Percentiles rank a stretch among this genome's conserved stretches.
Evolutionary conservation across 1,140 invertebrate species (phyloP).

Genomic region (Philotrypesis tridentata): DNA sequence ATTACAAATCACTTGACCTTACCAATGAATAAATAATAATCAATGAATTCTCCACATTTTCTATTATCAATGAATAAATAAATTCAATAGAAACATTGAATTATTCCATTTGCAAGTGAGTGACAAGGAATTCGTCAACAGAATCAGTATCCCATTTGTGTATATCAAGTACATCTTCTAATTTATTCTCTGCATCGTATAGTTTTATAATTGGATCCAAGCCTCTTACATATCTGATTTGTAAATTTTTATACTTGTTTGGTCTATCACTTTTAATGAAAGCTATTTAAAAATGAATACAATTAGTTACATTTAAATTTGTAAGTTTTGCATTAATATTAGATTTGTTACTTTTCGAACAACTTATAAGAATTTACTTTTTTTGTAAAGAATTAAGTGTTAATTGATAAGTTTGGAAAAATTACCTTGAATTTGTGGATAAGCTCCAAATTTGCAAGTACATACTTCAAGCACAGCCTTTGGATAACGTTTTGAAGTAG

Average conservation of each 20-base stretch:
- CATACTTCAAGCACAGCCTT: conserved; percentile 93
- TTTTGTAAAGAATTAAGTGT: too few relatives aligned
- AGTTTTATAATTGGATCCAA: conserved; percentile 94
- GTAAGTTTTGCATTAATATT: background rate
- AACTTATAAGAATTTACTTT: background rate
- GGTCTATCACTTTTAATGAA: conserved; percentile 93
- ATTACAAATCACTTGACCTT: conserved; percentile 35
- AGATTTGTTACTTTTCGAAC: background rate
- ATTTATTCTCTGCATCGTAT: conserved; percentile 86
- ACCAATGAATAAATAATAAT: conserved; percentile 20
- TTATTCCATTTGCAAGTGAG: conserved; percentile 80
- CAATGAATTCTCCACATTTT: background rate
- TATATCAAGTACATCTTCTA: conserved; percentile 91
- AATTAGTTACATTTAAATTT: background rate
- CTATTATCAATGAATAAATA: too few relatives aligned
- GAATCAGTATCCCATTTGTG: conserved; percentile 98
- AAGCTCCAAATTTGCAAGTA: conserved; percentile 95
- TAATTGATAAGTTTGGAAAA: too few relatives aligned
- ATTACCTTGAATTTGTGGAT: conserved; percentile 95
- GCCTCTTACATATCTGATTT: conserved; percentile 92
- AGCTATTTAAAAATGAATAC: conserved; percentile 71
- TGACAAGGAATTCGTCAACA: conserved; percentile 93
- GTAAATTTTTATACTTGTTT: conserved; percentile 89
- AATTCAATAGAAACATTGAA: conserved; percentile 34
- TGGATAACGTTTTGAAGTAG: conserved; percentile 83